Conservation (phyloP, 2,113 vertebrate genomes). For the Zapus hudsonius region DNA sequence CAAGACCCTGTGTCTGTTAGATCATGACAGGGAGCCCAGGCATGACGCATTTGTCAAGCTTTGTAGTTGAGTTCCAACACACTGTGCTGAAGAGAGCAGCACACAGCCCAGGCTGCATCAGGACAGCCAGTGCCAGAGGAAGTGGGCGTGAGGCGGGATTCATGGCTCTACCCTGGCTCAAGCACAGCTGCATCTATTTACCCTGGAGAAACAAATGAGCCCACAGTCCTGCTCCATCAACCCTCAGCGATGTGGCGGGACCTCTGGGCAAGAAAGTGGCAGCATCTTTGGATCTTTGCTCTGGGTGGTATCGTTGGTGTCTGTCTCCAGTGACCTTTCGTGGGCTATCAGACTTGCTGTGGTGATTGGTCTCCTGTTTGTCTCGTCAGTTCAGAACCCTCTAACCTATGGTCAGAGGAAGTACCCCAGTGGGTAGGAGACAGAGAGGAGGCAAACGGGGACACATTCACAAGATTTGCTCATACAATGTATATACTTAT, state of each 20-base stretch:
- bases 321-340: too few relatives aligned
- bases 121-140: too few relatives aligned
- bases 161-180: fast-evolving
- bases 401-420: too few relatives aligned
- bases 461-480: too few relatives aligned
- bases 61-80: not conserved
- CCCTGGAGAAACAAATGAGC: not conserved
- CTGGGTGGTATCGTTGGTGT: too few relatives aligned
- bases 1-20: not conserved
- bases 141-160: not conserved
- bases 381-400: too few relatives aligned
- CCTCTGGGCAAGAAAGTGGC: not conserved
- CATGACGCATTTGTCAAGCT: fast-evolving
- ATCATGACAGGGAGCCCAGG: not conserved
- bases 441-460: too few relatives aligned
- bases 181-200: fast-evolving
- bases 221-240: not conserved
- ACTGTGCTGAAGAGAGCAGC: fast-evolving
- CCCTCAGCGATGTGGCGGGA: not conserved
- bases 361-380: too few relatives aligned
- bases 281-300: too few relatives aligned
- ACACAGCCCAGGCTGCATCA: fast-evolving
- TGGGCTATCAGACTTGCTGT: too few relatives aligned
- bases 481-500: too few relatives aligned
- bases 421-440: too few relatives aligned